Conservation (phyloP, 2,888 invertebrate genomes). For the Leucania comma region DNA sequence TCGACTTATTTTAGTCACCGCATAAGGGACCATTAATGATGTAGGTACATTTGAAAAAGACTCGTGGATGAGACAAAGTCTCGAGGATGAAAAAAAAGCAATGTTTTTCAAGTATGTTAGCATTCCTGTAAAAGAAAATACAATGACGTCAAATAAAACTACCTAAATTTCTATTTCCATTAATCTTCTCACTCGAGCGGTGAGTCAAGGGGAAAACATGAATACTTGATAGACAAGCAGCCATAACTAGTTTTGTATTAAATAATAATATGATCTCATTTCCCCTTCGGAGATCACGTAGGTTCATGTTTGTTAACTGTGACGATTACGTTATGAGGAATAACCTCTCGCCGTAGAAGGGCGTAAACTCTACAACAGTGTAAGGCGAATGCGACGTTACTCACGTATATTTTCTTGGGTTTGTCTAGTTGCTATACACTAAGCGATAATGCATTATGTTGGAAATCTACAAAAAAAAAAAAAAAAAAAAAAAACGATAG, state of each 20-base stretch:
- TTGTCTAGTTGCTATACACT: background rate
- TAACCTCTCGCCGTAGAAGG: constrained; percentile 14
- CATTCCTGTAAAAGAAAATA: constrained; percentile 6
- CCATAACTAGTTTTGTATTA: constrained; percentile 14
- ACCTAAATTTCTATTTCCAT: constrained; percentile 18
- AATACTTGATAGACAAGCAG: constrained; percentile 17
- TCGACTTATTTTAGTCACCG: too few relatives aligned
- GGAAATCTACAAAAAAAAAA: too few relatives aligned
- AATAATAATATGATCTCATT: constrained; percentile 40
- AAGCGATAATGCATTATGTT: background rate
- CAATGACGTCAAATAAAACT: background rate
- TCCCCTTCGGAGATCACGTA: constrained; percentile 38
- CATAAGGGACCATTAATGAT: background rate
- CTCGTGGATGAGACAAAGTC: too few relatives aligned
- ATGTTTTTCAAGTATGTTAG: background rate
- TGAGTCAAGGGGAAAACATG: constrained; percentile 37
- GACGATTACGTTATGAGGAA: constrained; percentile 19
- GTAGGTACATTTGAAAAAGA: too few relatives aligned
- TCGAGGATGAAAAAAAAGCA: too few relatives aligned
- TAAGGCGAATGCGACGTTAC: background rate
- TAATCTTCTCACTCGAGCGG: constrained; percentile 12
- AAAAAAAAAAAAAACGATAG: too few relatives aligned
- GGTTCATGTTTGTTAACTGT: constrained; percentile 18
- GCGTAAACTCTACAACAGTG: background rate
- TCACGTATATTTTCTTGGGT: constrained; percentile 7